Evolutionary conservation across 2,113 vertebrate species (phyloP).

Genomic region (Myrmecobius fasciatus): DNA sequence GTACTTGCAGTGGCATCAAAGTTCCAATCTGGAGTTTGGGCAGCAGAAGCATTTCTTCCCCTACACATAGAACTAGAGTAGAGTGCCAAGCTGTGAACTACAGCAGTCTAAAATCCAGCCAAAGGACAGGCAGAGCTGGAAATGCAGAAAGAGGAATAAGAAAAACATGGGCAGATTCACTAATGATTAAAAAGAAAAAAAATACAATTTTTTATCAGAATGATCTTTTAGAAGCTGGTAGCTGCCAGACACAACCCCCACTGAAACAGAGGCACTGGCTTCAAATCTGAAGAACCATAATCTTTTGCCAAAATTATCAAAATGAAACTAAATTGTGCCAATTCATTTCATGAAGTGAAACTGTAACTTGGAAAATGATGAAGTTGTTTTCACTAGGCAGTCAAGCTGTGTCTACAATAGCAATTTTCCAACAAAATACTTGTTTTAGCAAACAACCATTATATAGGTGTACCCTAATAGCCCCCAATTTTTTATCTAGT

Average conservation of each 20-base stretch:
- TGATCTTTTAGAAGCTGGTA: neutral
- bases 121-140: accelerated
- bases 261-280: conserved; percentile 27
- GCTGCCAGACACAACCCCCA: neutral
- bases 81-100: neutral
- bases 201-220: neutral
- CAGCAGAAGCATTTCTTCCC: neutral
- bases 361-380: neutral
- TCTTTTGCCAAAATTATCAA: conserved; percentile 40
- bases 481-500: neutral
- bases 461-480: accelerated
- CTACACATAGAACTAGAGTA: neutral
- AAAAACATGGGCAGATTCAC: neutral
- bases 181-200: neutral
- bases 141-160: accelerated
- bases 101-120: neutral
- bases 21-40: neutral
- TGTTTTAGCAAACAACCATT: neutral
- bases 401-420: neutral
- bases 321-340: conserved; percentile 17
- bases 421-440: neutral
- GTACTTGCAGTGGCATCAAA: accelerated
- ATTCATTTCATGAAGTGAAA: neutral
- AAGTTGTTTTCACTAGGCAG: neutral
- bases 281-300: conserved; percentile 25